Conservation (phyloP, 2,797 vertebrate genomes). For the Nannoperca obscura region DNA sequence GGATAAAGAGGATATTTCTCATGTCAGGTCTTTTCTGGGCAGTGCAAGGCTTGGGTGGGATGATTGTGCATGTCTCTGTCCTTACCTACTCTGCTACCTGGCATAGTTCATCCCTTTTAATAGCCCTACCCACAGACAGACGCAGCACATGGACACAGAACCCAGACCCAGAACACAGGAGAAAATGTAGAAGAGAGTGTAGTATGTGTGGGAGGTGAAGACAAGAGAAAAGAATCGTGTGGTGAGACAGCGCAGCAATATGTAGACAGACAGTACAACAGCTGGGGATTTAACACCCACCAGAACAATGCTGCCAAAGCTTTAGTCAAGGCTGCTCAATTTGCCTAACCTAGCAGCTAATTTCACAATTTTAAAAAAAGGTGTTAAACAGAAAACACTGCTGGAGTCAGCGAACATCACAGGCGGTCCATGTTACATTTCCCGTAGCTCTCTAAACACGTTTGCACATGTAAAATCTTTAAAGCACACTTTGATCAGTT, state of each 20-base stretch:
- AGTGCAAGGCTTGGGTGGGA: conserved; percentile 15
- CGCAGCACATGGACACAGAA: conserved; percentile 13
- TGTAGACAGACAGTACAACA: conserved; percentile 42
- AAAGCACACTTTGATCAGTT: neutral
- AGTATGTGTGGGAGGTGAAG: conserved; percentile 42
- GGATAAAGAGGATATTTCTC: conserved; percentile 26
- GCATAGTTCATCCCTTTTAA: conserved; percentile 50
- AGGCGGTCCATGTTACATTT: neutral
- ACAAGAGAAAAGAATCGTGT: conserved; percentile 23
- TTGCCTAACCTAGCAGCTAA: conserved; percentile 15
- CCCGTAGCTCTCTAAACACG: neutral
- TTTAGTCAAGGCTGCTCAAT: conserved; percentile 20
- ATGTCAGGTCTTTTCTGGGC: conserved; percentile 25
- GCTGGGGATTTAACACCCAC: conserved; percentile 38
- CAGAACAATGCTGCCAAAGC: conserved; percentile 20
- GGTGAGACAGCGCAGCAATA: conserved; percentile 34
- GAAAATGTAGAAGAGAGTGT: neutral
- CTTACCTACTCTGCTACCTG: conserved; percentile 31
- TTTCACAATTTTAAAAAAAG: conserved; percentile 6
- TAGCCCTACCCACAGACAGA: conserved; percentile 41
- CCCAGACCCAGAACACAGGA: conserved; percentile 28
- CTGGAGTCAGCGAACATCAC: neutral
- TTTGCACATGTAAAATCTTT: neutral
- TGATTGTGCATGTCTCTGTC: conserved; percentile 19
- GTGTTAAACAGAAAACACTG: conserved; percentile 14